Evolutionary conservation across 2,113 vertebrate genomes (phyloP).

Genomic region (Sorex fumeus): DNA sequence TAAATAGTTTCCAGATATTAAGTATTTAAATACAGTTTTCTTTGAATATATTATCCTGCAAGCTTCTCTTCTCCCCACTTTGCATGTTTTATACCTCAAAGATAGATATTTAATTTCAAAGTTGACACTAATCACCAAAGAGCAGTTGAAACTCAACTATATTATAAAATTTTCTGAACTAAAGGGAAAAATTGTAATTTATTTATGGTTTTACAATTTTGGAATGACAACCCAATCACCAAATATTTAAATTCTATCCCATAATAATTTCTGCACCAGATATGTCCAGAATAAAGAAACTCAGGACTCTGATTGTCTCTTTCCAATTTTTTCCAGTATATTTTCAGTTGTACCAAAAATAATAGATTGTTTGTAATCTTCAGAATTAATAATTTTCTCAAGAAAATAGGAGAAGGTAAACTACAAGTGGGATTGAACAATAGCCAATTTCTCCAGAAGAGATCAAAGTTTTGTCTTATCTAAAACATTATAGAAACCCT

Average conservation of each 20-base stretch:
- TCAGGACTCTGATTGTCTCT: not conserved
- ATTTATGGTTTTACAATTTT: slow-evolving; percentile 42
- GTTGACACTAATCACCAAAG: not conserved
- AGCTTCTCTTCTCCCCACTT: not conserved
- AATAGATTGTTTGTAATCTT: slow-evolving; percentile 11
- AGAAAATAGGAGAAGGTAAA: slow-evolving; percentile 33
- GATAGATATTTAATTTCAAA: slow-evolving; percentile 22
- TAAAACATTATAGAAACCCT: slow-evolving; percentile 3
- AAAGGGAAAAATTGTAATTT: not conserved
- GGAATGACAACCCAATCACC: not conserved
- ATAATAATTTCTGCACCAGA: slow-evolving; percentile 30
- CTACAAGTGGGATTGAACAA: slow-evolving; percentile 32
- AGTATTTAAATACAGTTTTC: slow-evolving; percentile 15
- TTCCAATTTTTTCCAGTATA: not conserved
- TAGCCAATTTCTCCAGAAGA: slow-evolving; percentile 35
- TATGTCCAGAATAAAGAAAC: not conserved
- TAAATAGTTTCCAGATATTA: slow-evolving; percentile 24
- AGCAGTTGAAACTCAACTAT: not conserved
- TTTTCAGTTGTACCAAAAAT: slow-evolving; percentile 15
- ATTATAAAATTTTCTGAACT: not conserved
- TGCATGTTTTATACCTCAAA: slow-evolving; percentile 36
- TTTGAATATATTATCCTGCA: not conserved
- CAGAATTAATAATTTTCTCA: slow-evolving; percentile 58
- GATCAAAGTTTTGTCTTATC: slow-evolving; percentile 35
- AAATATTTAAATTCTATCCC: not conserved